Percentiles rank a stretch among this genome's conserved stretches.
These are phyloP conservation scores for Megalops cyprinoides DNA, from an alignment of 2,797 vertebrate species.

Conservation along the genomic window DNA sequence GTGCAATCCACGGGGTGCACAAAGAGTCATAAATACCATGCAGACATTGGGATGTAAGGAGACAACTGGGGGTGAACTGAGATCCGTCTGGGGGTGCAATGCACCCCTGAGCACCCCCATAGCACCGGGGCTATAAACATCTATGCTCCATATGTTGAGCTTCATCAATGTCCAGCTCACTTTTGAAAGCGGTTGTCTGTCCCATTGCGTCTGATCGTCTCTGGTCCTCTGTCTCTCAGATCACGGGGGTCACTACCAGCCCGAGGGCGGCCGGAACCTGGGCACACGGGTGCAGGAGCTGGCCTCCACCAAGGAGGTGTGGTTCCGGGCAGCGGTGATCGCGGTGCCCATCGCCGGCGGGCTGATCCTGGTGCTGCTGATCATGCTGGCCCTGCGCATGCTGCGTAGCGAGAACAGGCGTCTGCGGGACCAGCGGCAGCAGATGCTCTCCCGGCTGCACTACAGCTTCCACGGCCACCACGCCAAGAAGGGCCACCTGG, in stretches of 20 bases:
- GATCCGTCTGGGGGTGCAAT: too few relatives aligned
- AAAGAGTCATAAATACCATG: too few relatives aligned
- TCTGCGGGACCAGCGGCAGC: constrained; percentile 90
- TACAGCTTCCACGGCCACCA: constrained; percentile 96
- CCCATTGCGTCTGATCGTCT: not conserved
- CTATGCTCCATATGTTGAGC: too few relatives aligned
- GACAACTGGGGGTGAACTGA: too few relatives aligned
- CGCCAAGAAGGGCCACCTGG: constrained; percentile 87
- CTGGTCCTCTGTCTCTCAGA: constrained; percentile 64
- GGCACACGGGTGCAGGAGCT: constrained; percentile 94
- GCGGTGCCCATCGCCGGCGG: constrained; percentile 96
- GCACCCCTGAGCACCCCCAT: too few relatives aligned
- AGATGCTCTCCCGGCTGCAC: constrained; percentile 96
- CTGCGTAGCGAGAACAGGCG: constrained; percentile 95
- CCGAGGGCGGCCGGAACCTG: constrained; percentile 79
- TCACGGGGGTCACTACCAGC: constrained; percentile 75
- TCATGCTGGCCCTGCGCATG: constrained; percentile 95
- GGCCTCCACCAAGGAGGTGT: constrained; percentile 91
- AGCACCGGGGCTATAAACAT: too few relatives aligned
- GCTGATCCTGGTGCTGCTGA: constrained; percentile 92
- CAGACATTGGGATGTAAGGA: too few relatives aligned
- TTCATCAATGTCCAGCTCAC: too few relatives aligned
- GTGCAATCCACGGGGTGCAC: too few relatives aligned
- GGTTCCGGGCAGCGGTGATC: constrained; percentile 97
- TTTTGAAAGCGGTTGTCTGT: too few relatives aligned